Evolutionary conservation across 2,888 invertebrate species (phyloP), one percentile per base, ranked within the genome.

Genomic region (Apamea sordens): DNA sequence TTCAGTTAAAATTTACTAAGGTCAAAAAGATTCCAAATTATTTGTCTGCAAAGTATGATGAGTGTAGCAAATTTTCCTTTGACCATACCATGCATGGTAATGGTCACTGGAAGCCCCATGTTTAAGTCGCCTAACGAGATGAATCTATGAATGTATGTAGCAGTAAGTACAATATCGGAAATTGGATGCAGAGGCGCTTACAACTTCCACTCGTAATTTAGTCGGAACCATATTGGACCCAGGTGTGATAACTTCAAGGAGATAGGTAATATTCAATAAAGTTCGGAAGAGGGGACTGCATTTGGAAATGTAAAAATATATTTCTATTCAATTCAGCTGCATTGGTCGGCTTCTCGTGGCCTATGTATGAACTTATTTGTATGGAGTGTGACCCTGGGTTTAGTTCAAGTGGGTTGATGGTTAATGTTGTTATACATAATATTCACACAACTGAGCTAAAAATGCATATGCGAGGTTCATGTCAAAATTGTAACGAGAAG

Each of bases 191-290:
- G 64, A 44, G 65, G 41, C 24, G 21, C 41, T 59, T 67, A 18
- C 63, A 63, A 74, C 36, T 69, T 59, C 13, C 6, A 53, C 28
- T 72, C 21, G 68, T 74, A 72, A 83, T 80, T 85, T 72, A 28
- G 44, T 50, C 63, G 28, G 59, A 69, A 83, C 79, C 82, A 89
- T 87, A 87, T 77, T 68, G 64, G 69, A 28, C 82, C 79, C 90
- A 90, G 86, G 89, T 89, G 89, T 86, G 84, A 86, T 86, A 88
- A 85, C 87, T 87, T 78, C 71, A 65, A 47, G 47, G 63, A 85
- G 68, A 64, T 68, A 65, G 73, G 47, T 73, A 80, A 83, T 83
- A 85, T 89, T 81, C 86, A 84, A 88, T 88, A 86, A 86, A 75
- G 67, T 74, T 76, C 15, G 24, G 24, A 56, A 65, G 36, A 64